These are phyloP conservation scores for Caenorhabditis doughertyi DNA, from an alignment of 2,888 invertebrate genomes.

Conservation along the genomic window DNA sequence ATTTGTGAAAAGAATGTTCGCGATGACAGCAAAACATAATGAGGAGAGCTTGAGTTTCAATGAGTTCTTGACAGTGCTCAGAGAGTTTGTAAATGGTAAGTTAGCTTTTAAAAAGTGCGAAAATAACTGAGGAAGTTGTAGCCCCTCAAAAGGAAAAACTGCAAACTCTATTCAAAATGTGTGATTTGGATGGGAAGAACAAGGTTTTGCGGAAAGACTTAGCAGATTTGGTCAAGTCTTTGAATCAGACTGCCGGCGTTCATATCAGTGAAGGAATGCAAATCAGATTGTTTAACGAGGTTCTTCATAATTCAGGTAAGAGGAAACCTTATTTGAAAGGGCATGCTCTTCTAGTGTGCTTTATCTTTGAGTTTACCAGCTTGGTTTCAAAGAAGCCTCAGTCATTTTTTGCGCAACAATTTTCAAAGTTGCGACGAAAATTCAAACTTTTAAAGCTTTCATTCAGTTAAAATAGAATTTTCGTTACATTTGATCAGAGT, in stretches of 20 bases:
- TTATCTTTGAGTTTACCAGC: too few species aligned
- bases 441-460: too few species aligned
- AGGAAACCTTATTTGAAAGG: too few species aligned
- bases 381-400: too few species aligned
- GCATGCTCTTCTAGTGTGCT: too few species aligned
- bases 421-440: too few species aligned
- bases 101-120: neutral
- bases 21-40: slow-evolving; percentile 89
- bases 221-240: slow-evolving; percentile 89
- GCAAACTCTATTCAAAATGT: slow-evolving; percentile 97
- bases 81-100: slow-evolving; percentile 71
- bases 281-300: slow-evolving; percentile 67
- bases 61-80: slow-evolving; percentile 92
- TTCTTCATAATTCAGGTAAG: slow-evolving; percentile 66
- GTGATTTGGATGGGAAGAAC: slow-evolving; percentile 94
- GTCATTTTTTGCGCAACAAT: too few species aligned
- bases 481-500: too few species aligned
- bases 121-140: neutral
- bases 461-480: too few species aligned
- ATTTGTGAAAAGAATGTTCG: slow-evolving; percentile 97
- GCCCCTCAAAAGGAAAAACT: slow-evolving; percentile 83
- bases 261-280: slow-evolving; percentile 73
- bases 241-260: slow-evolving; percentile 81
- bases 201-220: slow-evolving; percentile 95
- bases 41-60: slow-evolving; percentile 91